These are phyloP conservation scores for Brotula barbata DNA, from an alignment of 2,797 vertebrate species.

Conservation along the genomic window DNA sequence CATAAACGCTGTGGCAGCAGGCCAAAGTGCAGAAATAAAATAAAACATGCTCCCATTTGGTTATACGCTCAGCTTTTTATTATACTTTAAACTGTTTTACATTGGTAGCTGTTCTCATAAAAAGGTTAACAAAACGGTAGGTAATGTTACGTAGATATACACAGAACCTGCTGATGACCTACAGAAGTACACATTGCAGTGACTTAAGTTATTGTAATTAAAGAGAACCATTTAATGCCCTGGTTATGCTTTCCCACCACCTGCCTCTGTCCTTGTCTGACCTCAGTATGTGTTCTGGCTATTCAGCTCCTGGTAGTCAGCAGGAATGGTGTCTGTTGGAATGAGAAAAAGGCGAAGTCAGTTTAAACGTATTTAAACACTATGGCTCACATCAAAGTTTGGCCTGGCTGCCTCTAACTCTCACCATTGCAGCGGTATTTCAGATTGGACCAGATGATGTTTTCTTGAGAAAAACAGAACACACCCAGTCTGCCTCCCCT, in stretches of 20 bases:
- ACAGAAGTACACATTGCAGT: constrained; percentile 24
- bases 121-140: constrained; percentile 9
- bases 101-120: constrained; percentile 4
- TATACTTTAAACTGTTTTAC: constrained; percentile 25
- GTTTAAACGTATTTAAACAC: background rate
- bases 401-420: constrained; percentile 14
- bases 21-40: background rate
- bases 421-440: constrained; percentile 98
- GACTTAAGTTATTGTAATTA: constrained; percentile 24
- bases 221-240: constrained; percentile 43
- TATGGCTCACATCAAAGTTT: background rate
- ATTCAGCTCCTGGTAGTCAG: constrained; percentile 86
- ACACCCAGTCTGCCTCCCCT: constrained; percentile 96
- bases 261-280: background rate
- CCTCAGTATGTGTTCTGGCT: constrained; percentile 70
- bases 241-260: constrained; percentile 11
- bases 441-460: constrained; percentile 99
- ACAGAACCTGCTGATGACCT: constrained; percentile 37
- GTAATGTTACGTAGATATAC: constrained; percentile 26
- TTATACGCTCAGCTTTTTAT: constrained; percentile 50
- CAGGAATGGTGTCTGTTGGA: constrained; percentile 90
- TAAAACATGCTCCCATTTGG: constrained; percentile 8
- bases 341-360: constrained; percentile 25
- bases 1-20: too few species aligned
- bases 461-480: constrained; percentile 99